These are phyloP conservation scores for Mesaphorura yosii DNA, from an alignment of 1,140 invertebrate species.

Conservation along the genomic window DNA sequence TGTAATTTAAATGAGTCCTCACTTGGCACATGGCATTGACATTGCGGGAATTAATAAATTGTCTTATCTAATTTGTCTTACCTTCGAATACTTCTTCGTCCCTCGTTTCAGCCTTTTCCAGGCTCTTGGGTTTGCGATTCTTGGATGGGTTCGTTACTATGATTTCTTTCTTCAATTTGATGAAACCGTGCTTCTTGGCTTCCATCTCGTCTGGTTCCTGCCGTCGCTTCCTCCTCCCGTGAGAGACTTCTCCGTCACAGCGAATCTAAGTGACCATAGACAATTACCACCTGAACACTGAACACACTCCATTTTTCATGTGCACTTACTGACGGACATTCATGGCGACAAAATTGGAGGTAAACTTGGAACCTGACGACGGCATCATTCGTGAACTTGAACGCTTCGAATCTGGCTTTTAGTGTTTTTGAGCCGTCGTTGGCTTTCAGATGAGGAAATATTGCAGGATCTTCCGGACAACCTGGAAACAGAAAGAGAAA, in stretches of 20 bases:
- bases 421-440: slow-evolving; percentile 21
- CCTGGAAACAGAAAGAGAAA: too few species aligned
- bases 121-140: background rate
- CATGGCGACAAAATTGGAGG: slow-evolving; percentile 27
- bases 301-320: background rate
- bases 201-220: background rate
- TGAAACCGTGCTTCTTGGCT: slow-evolving; percentile 1
- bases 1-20: background rate
- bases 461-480: slow-evolving; percentile 29
- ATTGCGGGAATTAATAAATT: background rate
- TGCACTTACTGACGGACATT: slow-evolving; percentile 26
- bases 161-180: slow-evolving; percentile 27
- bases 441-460: slow-evolving; percentile 26
- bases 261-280: slow-evolving; percentile 11
- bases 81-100: background rate
- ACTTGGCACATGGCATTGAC: background rate
- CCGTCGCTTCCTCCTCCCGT: slow-evolving; percentile 21
- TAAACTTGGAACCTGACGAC: slow-evolving; percentile 30
- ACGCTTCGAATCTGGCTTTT: slow-evolving; percentile 28
- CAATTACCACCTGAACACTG: background rate
- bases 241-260: slow-evolving; percentile 27
- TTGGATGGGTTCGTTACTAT: slow-evolving; percentile 21
- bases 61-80: background rate
- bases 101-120: background rate
- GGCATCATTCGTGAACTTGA: slow-evolving; percentile 32